Conservation (phyloP, 1,140 invertebrate species). For the Diachasma alloeum region DNA sequence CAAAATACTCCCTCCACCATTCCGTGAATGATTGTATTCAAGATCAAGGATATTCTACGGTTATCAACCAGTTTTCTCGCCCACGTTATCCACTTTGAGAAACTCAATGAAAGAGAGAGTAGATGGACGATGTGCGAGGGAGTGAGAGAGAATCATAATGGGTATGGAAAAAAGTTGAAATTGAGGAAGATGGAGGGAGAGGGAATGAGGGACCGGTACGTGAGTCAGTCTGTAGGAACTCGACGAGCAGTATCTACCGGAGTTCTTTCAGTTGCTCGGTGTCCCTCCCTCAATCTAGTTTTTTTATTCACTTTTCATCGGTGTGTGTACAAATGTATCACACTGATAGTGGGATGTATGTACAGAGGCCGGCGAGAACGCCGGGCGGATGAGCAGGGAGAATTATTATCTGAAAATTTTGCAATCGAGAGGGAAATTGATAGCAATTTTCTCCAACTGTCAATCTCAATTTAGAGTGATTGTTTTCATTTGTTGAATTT, state of each 20-base stretch:
- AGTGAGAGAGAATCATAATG: constrained; percentile 19
- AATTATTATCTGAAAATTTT: not conserved
- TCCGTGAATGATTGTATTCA: not conserved
- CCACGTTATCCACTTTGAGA: constrained; percentile 27
- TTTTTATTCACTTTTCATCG: not conserved
- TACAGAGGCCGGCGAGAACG: not conserved
- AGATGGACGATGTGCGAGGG: not conserved
- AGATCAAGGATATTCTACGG: not conserved
- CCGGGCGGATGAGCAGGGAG: not conserved
- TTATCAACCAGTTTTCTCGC: constrained; percentile 25
- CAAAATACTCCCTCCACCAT: not conserved
- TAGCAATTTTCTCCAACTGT: no score
- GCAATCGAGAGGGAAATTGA: no score
- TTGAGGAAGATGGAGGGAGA: constrained; percentile 13
- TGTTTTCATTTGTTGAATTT: no score
- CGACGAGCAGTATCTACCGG: constrained; percentile 37
- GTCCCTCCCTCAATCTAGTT: constrained; percentile 29
- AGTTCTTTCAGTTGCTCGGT: constrained; percentile 40
- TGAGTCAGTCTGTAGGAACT: constrained; percentile 50
- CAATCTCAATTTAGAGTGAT: no score
- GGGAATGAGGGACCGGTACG: constrained; percentile 43
- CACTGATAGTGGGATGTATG: not conserved
- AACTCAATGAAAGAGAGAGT: constrained; percentile 17
- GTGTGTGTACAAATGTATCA: constrained; percentile 5
- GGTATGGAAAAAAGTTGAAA: constrained; percentile 14